phyloP scores from a whole-genome alignment of 2,113 vertebrate species.

The Morone saxatilis region DNA sequence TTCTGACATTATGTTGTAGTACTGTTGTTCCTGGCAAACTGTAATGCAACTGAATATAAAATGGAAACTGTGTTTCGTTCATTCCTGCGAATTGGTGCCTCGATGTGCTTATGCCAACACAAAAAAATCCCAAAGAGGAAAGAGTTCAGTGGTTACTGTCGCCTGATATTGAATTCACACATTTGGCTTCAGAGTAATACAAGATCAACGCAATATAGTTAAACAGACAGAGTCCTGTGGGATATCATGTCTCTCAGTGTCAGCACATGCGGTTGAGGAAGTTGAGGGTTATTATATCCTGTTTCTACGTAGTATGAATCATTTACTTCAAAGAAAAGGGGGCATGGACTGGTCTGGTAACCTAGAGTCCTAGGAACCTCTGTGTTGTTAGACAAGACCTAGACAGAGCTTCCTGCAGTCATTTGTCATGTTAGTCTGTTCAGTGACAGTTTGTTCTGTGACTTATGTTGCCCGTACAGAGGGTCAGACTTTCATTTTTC shows the following conservation, averaged over 20 bases:
- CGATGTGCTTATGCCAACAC: constrained; percentile 31
- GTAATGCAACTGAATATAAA: constrained; percentile 5
- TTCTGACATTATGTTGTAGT: constrained; percentile 28
- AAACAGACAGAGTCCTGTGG: constrained; percentile 41
- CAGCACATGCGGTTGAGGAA: constrained; percentile 48
- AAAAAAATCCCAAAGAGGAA: constrained; percentile 7
- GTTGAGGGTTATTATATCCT: constrained; percentile 33
- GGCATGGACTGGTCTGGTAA: constrained; percentile 13
- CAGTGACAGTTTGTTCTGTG: constrained; percentile 20
- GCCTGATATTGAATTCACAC: constrained; percentile 24
- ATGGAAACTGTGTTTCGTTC: constrained; percentile 39
- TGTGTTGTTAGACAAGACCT: constrained; percentile 32
- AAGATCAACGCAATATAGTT: constrained; percentile 26
- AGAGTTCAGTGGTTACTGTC: constrained; percentile 2
- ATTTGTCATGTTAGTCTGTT: constrained; percentile 51
- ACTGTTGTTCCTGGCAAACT: constrained; percentile 56
- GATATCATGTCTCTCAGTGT: constrained; percentile 38
- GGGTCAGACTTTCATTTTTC: constrained; percentile 31
- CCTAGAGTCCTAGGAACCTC: constrained; percentile 35
- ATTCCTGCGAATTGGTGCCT: neutral
- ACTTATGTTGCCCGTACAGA: constrained; percentile 31
- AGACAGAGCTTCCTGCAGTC: constrained; percentile 52
- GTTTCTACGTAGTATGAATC: constrained; percentile 49
- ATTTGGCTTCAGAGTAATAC: constrained; percentile 23
- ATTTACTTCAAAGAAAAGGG: constrained; percentile 59